Conservation (phyloP, 2,888 invertebrate species). For the Conops quadrifasciatus region DNA sequence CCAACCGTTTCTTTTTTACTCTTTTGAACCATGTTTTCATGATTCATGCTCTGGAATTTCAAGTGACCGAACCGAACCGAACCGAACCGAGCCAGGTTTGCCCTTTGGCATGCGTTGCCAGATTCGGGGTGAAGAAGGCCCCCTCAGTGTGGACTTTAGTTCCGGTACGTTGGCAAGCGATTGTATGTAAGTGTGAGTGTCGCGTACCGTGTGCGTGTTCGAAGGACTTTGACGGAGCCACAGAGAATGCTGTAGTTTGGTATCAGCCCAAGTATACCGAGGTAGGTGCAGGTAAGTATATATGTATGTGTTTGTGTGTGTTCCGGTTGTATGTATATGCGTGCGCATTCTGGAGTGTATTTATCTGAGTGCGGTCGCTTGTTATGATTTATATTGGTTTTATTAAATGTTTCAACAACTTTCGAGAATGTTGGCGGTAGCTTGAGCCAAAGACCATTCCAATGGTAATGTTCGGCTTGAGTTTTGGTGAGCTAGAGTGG, state of each 20-base stretch:
- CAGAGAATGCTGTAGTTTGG: not conserved
- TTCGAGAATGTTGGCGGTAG: slow-evolving; percentile 45
- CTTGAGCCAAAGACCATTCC: not conserved
- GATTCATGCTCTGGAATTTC: slow-evolving; percentile 16
- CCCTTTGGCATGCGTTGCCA: not conserved
- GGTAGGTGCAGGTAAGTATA: slow-evolving; percentile 13
- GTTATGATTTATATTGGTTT: slow-evolving; percentile 64
- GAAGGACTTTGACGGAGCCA: not conserved
- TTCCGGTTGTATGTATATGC: slow-evolving; percentile 39
- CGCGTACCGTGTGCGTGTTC: not conserved
- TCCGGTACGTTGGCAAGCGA: slow-evolving; percentile 32
- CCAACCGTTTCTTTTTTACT: not conserved
- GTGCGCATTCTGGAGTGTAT: not conserved
- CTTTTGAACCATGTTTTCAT: not conserved
- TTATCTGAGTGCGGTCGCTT: slow-evolving; percentile 42
- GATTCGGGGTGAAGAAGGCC: slow-evolving; percentile 2
- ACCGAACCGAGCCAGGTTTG: not conserved
- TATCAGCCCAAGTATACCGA: not conserved
- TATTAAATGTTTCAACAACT: slow-evolving; percentile 63
- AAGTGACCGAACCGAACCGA: slow-evolving; percentile 3
- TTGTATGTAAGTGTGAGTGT: not conserved
- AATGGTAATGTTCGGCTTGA: not conserved
- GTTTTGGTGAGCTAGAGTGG: not conserved
- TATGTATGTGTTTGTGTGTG: slow-evolving; percentile 40
- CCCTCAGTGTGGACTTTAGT: slow-evolving; percentile 40